phyloP scores from a whole-genome alignment of 1,140 invertebrate species.

The Bombus sibiricus region DNA sequence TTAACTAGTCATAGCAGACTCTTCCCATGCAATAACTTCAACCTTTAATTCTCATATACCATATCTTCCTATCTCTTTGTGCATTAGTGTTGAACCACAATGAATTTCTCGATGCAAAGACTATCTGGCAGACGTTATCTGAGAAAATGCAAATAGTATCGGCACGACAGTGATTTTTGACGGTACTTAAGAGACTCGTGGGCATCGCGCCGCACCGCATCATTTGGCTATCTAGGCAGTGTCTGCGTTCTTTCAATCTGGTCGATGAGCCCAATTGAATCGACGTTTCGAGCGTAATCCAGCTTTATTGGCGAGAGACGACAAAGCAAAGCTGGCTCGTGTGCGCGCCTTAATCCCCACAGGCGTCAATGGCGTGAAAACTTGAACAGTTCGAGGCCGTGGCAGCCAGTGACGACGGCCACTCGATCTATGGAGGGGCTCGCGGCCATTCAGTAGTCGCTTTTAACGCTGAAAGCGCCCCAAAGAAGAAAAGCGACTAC shows the following conservation, averaged over 20 bases:
- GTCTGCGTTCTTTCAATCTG: constrained; percentile 17
- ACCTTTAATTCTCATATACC: not conserved
- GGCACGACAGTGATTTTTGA: not conserved
- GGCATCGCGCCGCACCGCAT: too few relatives aligned
- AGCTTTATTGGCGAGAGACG: constrained; percentile 43
- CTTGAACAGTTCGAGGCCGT: constrained; percentile 55
- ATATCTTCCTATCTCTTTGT: not conserved
- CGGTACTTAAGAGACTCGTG: not conserved
- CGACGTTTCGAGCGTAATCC: constrained; percentile 51
- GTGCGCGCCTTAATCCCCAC: constrained; percentile 55
- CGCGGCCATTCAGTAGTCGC: constrained; percentile 62
- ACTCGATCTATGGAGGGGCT: constrained; percentile 56
- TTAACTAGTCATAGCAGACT: too few relatives aligned
- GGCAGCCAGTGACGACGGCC: constrained; percentile 19
- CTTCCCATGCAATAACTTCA: too few relatives aligned
- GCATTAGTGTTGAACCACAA: too few relatives aligned
- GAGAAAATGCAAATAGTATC: not conserved
- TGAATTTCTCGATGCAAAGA: not conserved
- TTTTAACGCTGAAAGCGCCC: constrained; percentile 60
- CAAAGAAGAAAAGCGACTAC: constrained; percentile 54
- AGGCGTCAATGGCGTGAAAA: constrained; percentile 62
- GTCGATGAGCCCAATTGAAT: constrained; percentile 46
- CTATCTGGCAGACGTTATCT: not conserved
- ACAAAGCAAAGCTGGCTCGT: constrained; percentile 52
- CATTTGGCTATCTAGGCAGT: not conserved